Evolutionary conservation across 2,113 vertebrate species (phyloP).

Genomic region (Phoxinus phoxinus): DNA sequence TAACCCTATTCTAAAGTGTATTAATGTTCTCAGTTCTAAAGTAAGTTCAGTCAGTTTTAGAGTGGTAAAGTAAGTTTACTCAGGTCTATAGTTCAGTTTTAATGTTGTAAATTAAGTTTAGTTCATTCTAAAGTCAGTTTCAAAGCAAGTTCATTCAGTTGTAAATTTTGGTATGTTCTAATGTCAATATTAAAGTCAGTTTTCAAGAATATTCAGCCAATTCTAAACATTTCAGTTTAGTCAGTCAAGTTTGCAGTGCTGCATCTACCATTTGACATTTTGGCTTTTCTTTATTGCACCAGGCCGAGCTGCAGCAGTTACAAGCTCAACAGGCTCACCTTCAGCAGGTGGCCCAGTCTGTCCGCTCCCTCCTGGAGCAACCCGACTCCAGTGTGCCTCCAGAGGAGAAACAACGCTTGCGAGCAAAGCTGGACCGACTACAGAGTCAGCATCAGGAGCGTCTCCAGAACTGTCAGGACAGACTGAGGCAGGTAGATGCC

Average conservation of each 20-base stretch:
- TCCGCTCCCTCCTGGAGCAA: conserved; percentile 86
- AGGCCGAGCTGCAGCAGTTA: conserved; percentile 87
- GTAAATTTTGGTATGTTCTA: no score
- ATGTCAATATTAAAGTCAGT: no score
- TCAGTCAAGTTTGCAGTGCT: no score
- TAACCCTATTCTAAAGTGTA: background rate
- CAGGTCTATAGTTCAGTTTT: no score
- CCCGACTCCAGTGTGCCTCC: conserved; percentile 80
- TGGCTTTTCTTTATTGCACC: conserved; percentile 14
- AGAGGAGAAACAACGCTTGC: conserved; percentile 79
- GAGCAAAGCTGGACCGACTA: conserved; percentile 77
- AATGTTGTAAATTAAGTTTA: no score
- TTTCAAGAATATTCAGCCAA: no score
- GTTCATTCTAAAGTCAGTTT: no score
- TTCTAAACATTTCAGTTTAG: no score
- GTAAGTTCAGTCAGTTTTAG: no score
- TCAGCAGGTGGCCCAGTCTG: conserved; percentile 84
- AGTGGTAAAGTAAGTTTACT: no score
- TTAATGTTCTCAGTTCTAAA: background rate
- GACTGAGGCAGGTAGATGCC: conserved; percentile 81
- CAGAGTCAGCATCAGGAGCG: conserved; percentile 78
- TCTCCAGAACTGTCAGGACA: conserved; percentile 80
- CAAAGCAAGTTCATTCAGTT: no score
- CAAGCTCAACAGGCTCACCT: conserved; percentile 90
- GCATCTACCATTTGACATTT: background rate